Evolutionary conservation across 2,797 vertebrate genomes (phyloP).

Genomic region (Phoxinus dragarum): DNA sequence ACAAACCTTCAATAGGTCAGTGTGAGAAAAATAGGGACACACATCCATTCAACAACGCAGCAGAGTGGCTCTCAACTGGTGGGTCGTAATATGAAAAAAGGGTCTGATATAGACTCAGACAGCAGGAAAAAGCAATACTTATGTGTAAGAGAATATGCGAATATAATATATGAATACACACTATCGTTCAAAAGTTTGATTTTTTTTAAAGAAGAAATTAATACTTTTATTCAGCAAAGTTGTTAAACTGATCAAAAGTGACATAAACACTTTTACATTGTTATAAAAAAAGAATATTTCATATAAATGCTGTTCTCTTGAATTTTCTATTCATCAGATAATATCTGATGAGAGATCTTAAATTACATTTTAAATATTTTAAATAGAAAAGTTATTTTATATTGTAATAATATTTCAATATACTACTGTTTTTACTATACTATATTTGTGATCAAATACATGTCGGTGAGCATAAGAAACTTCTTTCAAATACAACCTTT

Average conservation of each 20-base stretch:
- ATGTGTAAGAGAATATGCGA: neutral
- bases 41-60: neutral
- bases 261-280: neutral
- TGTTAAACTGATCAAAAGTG: neutral
- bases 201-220: neutral
- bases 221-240: neutral
- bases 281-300: neutral
- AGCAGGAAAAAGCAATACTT: neutral
- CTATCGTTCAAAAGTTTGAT: neutral
- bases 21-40: neutral
- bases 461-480: neutral
- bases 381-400: neutral
- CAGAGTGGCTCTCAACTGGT: neutral
- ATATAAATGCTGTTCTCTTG: neutral
- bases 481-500: neutral
- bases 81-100: neutral
- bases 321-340: neutral
- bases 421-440: neutral
- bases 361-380: neutral
- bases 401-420: neutral
- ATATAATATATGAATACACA: neutral
- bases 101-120: neutral
- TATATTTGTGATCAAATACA: neutral
- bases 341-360: neutral
- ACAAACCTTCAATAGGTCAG: neutral